Percentiles rank a stretch among this genome's conserved stretches.
Conservation (phyloP, 1,140 invertebrate species). For the Drosophila nigromelanica region DNA sequence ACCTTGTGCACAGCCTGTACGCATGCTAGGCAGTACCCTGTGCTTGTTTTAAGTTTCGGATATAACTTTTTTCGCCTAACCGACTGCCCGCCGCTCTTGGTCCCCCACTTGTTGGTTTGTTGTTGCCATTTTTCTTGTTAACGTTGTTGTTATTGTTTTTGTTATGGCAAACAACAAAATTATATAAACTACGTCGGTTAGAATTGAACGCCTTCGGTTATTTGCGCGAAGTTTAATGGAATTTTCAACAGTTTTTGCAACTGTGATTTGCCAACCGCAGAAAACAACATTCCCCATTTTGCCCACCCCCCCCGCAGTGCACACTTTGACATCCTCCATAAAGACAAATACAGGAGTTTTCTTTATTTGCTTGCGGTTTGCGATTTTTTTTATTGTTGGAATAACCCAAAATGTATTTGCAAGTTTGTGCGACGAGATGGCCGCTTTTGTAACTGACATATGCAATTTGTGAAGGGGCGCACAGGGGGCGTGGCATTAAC, state of each 20-base stretch:
- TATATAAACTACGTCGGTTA: conserved; percentile 77
- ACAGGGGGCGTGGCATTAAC: conserved; percentile 10
- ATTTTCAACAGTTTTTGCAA: conserved; percentile 80
- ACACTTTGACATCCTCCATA: conserved; percentile 10
- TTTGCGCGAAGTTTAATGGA: conserved; percentile 82
- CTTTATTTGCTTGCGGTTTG: conserved; percentile 40
- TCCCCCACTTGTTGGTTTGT: conserved; percentile 5
- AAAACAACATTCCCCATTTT: conserved; percentile 21
- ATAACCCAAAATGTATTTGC: conserved; percentile 51
- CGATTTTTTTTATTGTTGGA: conserved; percentile 25
- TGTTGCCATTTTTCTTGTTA: conserved; percentile 6
- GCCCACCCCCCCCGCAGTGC: background rate
- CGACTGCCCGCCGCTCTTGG: conserved; percentile 7
- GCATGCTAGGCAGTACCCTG: background rate
- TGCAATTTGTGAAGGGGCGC: conserved; percentile 61
- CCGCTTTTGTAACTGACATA: conserved; percentile 72
- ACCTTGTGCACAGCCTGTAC: too few species aligned
- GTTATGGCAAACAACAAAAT: conserved; percentile 73
- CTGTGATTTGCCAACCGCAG: conserved; percentile 73
- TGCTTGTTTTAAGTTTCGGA: conserved; percentile 64
- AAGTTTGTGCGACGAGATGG: conserved; percentile 45
- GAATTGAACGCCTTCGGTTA: conserved; percentile 81
- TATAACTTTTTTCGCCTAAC: conserved; percentile 51
- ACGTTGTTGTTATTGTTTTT: conserved; percentile 44
- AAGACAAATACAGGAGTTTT: conserved; percentile 13